A percentile compares a stretch with the other conserved stretches of the same genome.
phyloP scores from a whole-genome alignment of 2,888 invertebrate genomes.

The Bembecia ichneumoniformis region DNA sequence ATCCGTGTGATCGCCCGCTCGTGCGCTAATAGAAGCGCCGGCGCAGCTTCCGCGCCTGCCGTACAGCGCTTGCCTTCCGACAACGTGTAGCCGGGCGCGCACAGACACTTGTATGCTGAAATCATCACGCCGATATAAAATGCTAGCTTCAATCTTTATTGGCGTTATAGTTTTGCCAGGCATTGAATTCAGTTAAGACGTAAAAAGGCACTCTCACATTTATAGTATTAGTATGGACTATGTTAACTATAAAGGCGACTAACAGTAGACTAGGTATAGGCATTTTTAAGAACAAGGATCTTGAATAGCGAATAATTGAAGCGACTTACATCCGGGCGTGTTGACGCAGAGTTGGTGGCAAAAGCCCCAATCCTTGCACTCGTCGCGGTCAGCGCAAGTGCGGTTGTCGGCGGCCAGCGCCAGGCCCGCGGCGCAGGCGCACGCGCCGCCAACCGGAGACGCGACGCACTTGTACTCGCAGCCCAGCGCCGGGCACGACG shows the following conservation, averaged over 20 bases:
- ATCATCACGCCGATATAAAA: too few species aligned
- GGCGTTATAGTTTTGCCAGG: too few species aligned
- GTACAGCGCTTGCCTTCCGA: conserved; percentile 74
- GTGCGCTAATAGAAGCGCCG: conserved; percentile 79
- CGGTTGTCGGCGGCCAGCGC: conserved; percentile 86
- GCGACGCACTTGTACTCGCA: conserved; percentile 95
- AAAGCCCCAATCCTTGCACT: conserved; percentile 92
- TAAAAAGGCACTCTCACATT: too few species aligned
- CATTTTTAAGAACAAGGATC: too few species aligned
- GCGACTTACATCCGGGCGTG: conserved; percentile 76
- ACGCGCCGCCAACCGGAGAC: conserved; percentile 90
- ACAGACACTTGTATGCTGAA: conserved; percentile 83
- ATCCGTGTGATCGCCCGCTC: conserved; percentile 80
- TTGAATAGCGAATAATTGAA: neutral
- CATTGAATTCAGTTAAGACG: too few species aligned
- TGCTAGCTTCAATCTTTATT: too few species aligned
- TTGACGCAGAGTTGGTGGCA: conserved; percentile 97
- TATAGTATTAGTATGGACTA: too few species aligned
- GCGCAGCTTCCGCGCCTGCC: conserved; percentile 68
- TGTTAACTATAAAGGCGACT: too few species aligned
- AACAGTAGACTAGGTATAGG: too few species aligned
- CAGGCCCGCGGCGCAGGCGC: conserved; percentile 90
- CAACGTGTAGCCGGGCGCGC: conserved; percentile 82
- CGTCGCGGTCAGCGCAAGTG: conserved; percentile 92
- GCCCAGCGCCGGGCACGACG: conserved; percentile 85